phyloP scores from a whole-genome alignment of 2,888 invertebrate species.

The Caenorhabditis wallacei region DNA sequence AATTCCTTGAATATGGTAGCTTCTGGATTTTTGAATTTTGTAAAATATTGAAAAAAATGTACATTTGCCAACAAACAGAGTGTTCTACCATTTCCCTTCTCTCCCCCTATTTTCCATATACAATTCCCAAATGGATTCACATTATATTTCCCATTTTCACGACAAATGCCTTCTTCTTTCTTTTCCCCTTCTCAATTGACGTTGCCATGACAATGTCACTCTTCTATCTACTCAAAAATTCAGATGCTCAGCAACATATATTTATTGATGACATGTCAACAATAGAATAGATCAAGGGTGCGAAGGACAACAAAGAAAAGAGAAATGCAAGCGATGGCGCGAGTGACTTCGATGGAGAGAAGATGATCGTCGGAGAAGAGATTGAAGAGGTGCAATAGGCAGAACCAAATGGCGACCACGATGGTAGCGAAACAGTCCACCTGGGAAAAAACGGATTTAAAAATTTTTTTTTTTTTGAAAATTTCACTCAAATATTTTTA shows the following conservation, averaged over 20 bases:
- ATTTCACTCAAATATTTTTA: no score
- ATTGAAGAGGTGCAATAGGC: conserved; percentile 5
- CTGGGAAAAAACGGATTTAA: background rate
- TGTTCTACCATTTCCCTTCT: no score
- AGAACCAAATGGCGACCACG: conserved; percentile 8
- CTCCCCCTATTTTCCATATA: background rate
- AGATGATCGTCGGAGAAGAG: background rate
- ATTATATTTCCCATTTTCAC: background rate
- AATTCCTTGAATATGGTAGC: no score
- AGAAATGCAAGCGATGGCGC: background rate
- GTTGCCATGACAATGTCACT: background rate
- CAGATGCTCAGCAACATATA: background rate
- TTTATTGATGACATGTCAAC: conserved; percentile 4
- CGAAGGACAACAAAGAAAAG: conserved; percentile 30
- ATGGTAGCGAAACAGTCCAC: conserved; percentile 6
- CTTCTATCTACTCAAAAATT: background rate
- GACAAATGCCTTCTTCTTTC: background rate
- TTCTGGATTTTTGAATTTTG: no score
- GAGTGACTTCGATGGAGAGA: background rate
- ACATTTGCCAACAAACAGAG: no score
- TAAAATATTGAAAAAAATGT: no score
- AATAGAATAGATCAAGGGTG: conserved; percentile 13
- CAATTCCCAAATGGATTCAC: background rate
- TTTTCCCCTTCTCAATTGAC: background rate
- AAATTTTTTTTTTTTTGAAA: background rate